These are phyloP conservation scores for Invenusta paracnida DNA, from an alignment of 2,888 invertebrate genomes.

Conservation along the genomic window DNA sequence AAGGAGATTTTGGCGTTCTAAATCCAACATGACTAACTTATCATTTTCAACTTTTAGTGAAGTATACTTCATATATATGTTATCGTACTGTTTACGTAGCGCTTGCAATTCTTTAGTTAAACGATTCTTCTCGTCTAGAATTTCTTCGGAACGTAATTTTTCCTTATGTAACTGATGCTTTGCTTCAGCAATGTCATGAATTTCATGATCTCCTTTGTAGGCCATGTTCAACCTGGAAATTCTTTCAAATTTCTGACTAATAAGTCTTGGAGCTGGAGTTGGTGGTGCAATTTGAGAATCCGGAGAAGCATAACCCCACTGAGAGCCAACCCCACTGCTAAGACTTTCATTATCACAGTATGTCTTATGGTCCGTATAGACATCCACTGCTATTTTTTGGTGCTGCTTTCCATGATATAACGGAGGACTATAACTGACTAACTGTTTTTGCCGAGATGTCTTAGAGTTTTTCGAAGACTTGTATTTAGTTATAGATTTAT, in stretches of 20 bases:
- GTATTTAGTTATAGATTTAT: too few relatives aligned
- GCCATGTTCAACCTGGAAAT: neutral
- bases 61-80: neutral
- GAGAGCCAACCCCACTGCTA: neutral
- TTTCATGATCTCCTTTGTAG: neutral
- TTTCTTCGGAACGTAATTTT: neutral
- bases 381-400: neutral
- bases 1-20: slow-evolving; percentile 21
- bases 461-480: too few relatives aligned
- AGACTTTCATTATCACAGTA: neutral
- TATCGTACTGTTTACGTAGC: neutral
- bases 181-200: neutral
- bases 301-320: neutral
- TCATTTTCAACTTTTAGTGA: neutral
- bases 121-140: neutral
- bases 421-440: too few relatives aligned
- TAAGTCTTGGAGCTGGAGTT: neutral
- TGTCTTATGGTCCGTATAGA: neutral
- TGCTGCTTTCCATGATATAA: neutral
- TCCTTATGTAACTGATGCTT: neutral
- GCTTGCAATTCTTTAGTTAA: neutral
- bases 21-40: neutral
- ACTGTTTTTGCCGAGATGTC: too few relatives aligned
- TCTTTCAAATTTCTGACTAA: too few relatives aligned
- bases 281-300: neutral